These are phyloP conservation scores for Chamaetylas fuelleborni DNA, from an alignment of 2,113 vertebrate genomes.

Conservation along the genomic window DNA sequence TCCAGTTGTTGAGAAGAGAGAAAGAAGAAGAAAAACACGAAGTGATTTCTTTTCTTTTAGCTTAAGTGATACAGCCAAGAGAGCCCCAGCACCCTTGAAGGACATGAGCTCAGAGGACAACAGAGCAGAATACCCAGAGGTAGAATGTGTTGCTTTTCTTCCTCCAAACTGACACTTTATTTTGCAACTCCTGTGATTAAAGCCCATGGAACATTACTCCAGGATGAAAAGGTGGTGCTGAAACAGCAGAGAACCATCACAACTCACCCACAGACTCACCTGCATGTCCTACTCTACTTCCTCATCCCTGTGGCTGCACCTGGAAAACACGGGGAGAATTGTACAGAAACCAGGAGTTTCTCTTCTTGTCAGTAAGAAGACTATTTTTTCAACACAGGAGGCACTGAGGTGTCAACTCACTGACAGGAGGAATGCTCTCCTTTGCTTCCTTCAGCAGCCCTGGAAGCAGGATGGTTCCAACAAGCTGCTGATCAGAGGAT, in stretches of 20 bases:
- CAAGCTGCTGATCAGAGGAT: background rate
- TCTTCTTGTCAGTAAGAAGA: background rate
- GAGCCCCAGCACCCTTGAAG: background rate
- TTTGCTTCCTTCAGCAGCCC: background rate
- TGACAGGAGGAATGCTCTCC: background rate
- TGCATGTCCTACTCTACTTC: fast-evolving
- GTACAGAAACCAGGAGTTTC: background rate
- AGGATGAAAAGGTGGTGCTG: background rate
- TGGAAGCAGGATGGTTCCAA: background rate
- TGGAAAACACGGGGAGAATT: background rate
- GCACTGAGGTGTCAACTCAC: background rate
- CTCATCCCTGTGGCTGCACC: fast-evolving
- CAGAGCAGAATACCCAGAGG: background rate
- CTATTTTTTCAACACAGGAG: background rate
- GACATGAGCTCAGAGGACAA: background rate
- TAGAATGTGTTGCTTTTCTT: background rate
- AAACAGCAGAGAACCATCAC: background rate
- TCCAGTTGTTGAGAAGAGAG: background rate
- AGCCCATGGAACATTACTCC: background rate
- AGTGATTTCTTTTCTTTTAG: background rate
- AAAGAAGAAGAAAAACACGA: background rate
- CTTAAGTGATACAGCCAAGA: background rate
- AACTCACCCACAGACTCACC: background rate
- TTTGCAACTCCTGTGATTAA: background rate
- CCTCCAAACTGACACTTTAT: background rate